phyloP scores from a whole-genome alignment of 2,113 vertebrate species.

The Xenopus laevis region DNA sequence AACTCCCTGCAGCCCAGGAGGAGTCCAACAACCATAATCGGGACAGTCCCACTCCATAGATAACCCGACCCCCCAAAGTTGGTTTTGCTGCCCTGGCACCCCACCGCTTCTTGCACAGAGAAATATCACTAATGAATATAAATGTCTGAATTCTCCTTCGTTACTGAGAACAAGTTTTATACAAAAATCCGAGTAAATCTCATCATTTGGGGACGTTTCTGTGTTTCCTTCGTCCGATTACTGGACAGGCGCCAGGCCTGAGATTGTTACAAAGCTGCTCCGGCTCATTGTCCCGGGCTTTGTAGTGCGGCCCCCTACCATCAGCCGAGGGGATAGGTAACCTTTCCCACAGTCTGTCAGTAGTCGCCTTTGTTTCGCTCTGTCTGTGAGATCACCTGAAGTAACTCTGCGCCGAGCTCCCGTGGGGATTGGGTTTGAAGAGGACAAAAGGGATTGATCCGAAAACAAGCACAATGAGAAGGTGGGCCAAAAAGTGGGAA shows the following conservation, averaged over 20 bases:
- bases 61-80: too few species aligned
- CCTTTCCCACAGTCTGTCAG: slow-evolving; percentile 12
- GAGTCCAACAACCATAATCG: too few species aligned
- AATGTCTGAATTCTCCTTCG: too few species aligned
- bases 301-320: background rate
- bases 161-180: too few species aligned
- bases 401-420: slow-evolving; percentile 28
- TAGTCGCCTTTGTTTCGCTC: background rate
- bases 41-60: too few species aligned
- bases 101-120: too few species aligned
- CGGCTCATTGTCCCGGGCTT: slow-evolving; percentile 18
- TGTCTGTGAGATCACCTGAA: slow-evolving; percentile 19
- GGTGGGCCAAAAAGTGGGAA: slow-evolving; percentile 27
- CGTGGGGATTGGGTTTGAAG: slow-evolving; percentile 21
- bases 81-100: too few species aligned
- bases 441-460: slow-evolving; percentile 39
- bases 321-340: background rate
- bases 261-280: slow-evolving; percentile 43
- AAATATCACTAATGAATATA: too few species aligned
- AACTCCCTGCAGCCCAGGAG: too few species aligned
- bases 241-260: slow-evolving; percentile 35
- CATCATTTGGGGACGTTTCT: background rate
- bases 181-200: too few species aligned
- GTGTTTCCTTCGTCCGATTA: background rate
- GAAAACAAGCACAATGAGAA: slow-evolving; percentile 29